Percentiles rank a stretch among this genome's conserved stretches.
These are phyloP conservation scores for Epizoanthus ramosus DNA, from an alignment of 92 coral and sea anemone genomes.

Conservation along the genomic window DNA sequence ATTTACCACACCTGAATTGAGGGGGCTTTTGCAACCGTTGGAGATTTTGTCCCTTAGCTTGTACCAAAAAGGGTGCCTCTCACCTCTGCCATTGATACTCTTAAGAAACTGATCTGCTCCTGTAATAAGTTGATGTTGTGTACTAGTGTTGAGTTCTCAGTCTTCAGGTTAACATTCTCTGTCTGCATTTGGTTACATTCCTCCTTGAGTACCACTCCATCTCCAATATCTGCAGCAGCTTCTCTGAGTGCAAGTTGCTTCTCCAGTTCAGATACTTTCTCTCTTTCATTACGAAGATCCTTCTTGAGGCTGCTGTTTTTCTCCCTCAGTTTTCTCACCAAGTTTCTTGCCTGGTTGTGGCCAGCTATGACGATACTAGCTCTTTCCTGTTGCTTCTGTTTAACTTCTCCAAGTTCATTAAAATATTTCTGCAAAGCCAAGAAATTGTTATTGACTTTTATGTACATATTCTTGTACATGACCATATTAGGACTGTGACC, in stretches of 20 bases:
- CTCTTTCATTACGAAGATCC: slow-evolving; percentile 49
- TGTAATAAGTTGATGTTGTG: slow-evolving; percentile 8
- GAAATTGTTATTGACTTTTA: not conserved
- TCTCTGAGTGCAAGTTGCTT: slow-evolving; percentile 43
- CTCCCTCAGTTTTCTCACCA: slow-evolving; percentile 67
- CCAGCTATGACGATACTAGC: slow-evolving; percentile 54
- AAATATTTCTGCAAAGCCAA: slow-evolving; percentile 58
- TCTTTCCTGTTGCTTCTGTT: slow-evolving; percentile 56
- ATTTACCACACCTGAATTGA: too few species aligned
- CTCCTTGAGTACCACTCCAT: slow-evolving; percentile 6
- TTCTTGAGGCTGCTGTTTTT: slow-evolving; percentile 57
- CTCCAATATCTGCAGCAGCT: not conserved
- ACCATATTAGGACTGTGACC: not conserved
- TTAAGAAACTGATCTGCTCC: slow-evolving; percentile 19
- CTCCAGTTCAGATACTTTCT: slow-evolving; percentile 48
- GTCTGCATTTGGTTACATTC: not conserved
- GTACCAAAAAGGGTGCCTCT: not conserved
- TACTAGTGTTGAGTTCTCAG: slow-evolving; percentile 3
- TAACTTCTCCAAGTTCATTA: slow-evolving; percentile 66
- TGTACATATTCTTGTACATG: too few species aligned
- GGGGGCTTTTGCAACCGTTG: too few species aligned
- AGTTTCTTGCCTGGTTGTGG: slow-evolving; percentile 72
- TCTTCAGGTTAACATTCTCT: slow-evolving; percentile 22
- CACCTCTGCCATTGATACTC: slow-evolving; percentile 18
- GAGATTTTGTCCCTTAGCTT: not conserved